A percentile compares a stretch with the other conserved stretches of the same genome.
These are phyloP conservation scores for Stomatorhinus walkeri DNA, from an alignment of 2,797 vertebrate genomes.

Conservation along the genomic window DNA sequence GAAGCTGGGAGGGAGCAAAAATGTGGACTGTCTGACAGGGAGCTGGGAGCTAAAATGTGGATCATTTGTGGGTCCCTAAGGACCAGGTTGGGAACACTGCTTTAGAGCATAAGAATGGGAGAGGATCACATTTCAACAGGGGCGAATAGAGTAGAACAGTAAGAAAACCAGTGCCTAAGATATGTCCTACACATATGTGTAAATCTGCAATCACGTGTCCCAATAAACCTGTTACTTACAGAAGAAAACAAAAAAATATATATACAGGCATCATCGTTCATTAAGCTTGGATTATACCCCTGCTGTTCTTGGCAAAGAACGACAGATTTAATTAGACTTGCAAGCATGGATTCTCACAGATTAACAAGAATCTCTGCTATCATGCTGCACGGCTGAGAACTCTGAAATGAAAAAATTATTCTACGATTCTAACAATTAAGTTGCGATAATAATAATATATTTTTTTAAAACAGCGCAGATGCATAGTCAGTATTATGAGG, in stretches of 20 bases:
- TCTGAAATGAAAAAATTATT: background rate
- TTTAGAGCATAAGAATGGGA: background rate
- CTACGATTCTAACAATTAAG: background rate
- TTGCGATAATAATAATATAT: background rate
- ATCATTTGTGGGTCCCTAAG: background rate
- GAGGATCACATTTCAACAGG: background rate
- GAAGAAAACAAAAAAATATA: background rate
- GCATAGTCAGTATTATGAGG: background rate
- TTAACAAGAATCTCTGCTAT: constrained; percentile 9
- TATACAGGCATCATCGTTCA: constrained; percentile 4
- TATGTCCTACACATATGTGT: background rate
- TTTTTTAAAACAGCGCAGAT: background rate
- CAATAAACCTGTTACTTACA: background rate
- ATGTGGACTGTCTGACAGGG: no score
- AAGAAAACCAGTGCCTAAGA: background rate
- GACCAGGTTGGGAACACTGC: background rate
- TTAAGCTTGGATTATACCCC: background rate
- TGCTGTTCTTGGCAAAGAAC: background rate
- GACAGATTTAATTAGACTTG: constrained; percentile 16
- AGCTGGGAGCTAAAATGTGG: no score
- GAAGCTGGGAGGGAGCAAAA: no score
- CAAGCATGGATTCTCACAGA: constrained; percentile 1
- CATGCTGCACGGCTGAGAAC: background rate
- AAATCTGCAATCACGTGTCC: background rate
- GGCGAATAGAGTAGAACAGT: background rate